Conservation (phyloP, 2,797 vertebrate genomes). For the Champsocephalus gunnari region DNA sequence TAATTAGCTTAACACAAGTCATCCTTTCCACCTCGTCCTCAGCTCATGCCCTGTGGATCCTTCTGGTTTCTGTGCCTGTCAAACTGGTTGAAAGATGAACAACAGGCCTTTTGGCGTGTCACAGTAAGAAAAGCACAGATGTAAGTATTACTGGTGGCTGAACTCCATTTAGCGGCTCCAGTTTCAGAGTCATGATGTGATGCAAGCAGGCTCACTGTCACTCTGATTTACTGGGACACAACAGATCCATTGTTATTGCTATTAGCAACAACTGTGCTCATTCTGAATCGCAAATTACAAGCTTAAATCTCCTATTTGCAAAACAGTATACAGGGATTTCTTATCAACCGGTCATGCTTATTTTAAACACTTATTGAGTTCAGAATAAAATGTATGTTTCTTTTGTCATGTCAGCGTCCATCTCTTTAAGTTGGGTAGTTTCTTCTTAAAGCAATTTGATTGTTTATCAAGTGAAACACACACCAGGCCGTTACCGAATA, state of each 20-base stretch:
- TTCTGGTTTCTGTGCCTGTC: neutral
- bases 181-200: neutral
- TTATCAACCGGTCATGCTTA: neutral
- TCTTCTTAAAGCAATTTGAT: neutral
- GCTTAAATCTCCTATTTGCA: neutral
- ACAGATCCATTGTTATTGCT: neutral
- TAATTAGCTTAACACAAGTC: neutral
- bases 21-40: neutral
- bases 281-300: neutral
- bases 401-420: neutral
- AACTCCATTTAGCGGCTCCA: neutral
- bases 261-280: neutral
- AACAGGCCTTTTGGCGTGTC: neutral
- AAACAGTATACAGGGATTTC: neutral
- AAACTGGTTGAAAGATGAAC: neutral
- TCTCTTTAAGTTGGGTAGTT: neutral
- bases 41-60: neutral
- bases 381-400: no score
- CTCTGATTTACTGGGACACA: neutral
- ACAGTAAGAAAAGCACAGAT: neutral
- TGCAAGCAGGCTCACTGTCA: no score
- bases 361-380: neutral
- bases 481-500: neutral
- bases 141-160: neutral
- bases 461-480: neutral